Evolutionary conservation across 2,113 vertebrate genomes (phyloP).

Genomic region (Hippocampus abdominalis): DNA sequence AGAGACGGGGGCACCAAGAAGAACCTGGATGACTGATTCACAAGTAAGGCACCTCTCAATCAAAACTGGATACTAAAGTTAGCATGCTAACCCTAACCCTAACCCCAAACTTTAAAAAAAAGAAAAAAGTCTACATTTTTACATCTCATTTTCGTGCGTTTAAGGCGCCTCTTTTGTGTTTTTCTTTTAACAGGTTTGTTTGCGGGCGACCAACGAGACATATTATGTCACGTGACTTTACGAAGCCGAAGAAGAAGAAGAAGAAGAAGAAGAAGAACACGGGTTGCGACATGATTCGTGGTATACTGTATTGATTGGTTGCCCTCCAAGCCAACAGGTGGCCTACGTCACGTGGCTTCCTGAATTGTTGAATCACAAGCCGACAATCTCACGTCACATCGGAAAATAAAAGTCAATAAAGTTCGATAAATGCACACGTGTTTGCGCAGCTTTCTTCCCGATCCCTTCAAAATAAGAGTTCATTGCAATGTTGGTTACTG

Average conservation of each 20-base stretch:
- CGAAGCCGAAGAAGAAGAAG: not conserved
- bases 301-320: not conserved
- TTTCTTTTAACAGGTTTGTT: not conserved
- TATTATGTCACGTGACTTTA: too few species aligned
- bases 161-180: not conserved
- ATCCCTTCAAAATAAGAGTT: not conserved
- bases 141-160: too few species aligned
- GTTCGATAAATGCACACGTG: not conserved
- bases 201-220: not conserved
- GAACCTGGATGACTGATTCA: conserved; percentile 55
- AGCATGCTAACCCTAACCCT: not conserved
- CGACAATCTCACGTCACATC: not conserved
- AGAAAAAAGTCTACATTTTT: too few species aligned
- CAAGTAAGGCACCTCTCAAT: not conserved
- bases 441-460: not conserved
- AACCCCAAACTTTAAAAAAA: too few species aligned
- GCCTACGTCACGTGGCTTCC: not conserved
- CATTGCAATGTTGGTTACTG: not conserved
- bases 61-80: not conserved
- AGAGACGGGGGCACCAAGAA: conserved; percentile 60
- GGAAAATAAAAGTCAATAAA: not conserved
- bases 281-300: not conserved
- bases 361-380: not conserved
- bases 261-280: not conserved
- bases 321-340: not conserved